Evolutionary conservation across 2,113 vertebrate species (phyloP).

Genomic region (Neotoma lepida): DNA sequence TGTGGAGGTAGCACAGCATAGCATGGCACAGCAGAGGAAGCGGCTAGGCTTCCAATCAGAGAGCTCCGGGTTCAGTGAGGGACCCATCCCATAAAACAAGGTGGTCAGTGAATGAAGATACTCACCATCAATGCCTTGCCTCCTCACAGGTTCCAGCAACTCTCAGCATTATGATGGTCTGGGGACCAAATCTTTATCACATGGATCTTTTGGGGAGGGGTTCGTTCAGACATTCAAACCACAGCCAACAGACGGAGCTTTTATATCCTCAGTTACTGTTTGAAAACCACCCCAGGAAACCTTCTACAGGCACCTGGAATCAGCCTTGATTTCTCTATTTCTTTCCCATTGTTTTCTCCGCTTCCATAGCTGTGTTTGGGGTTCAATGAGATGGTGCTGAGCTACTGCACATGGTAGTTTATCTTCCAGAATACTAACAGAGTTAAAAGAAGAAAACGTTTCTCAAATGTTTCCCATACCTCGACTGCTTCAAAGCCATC

Average conservation of each 20-base stretch:
- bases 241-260: not conserved
- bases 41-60: too few species aligned
- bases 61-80: not conserved
- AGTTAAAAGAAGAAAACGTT: not conserved
- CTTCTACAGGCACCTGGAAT: too few species aligned
- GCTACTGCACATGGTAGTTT: not conserved
- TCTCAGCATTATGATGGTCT: not conserved
- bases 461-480: not conserved
- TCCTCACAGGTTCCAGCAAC: not conserved
- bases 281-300: not conserved
- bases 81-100: not conserved
- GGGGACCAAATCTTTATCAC: not conserved
- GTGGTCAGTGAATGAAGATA: not conserved
- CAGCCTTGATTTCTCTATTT: not conserved
- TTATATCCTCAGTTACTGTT: not conserved
- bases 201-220: not conserved
- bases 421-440: too few species aligned
- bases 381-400: not conserved
- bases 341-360: not conserved
- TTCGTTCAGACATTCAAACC: not conserved
- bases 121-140: not conserved
- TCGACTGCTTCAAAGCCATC: too few species aligned
- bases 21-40: not conserved
- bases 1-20: too few species aligned
- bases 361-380: not conserved